Percentiles rank a stretch among this genome's conserved stretches.
These are phyloP conservation scores for Brachionus angularis DNA, from an alignment of 1,140 invertebrate genomes.

Conservation along the genomic window DNA sequence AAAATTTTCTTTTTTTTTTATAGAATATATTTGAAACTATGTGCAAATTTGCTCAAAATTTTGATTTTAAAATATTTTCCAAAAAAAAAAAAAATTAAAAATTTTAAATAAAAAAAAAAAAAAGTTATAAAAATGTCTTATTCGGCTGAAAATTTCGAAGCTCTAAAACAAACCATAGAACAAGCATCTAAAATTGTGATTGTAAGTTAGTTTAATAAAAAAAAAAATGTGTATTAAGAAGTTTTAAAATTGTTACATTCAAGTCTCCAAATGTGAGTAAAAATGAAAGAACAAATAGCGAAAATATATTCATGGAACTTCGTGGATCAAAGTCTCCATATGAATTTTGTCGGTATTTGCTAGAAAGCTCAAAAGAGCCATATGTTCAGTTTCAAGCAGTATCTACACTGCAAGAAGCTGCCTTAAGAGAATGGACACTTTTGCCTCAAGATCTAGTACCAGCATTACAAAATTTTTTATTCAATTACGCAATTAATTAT, in stretches of 20 bases:
- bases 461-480: conserved; percentile 10
- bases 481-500: neutral
- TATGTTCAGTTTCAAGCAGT: conserved; percentile 21
- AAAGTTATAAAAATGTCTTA: conserved; percentile 4
- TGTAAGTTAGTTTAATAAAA: conserved; percentile 8
- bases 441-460: neutral
- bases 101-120: too few species aligned
- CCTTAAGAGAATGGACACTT: conserved; percentile 34
- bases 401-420: neutral
- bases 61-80: too few species aligned
- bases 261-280: neutral
- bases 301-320: conserved; percentile 17
- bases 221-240: neutral
- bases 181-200: conserved; percentile 17
- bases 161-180: neutral
- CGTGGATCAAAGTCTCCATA: conserved; percentile 18
- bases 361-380: neutral
- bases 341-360: conserved; percentile 19
- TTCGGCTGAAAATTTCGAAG: conserved; percentile 12
- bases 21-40: too few species aligned
- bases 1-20: too few species aligned
- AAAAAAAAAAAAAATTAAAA: too few species aligned
- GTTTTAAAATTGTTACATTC: neutral
- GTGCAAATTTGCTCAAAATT: too few species aligned
- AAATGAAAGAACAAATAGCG: neutral